A percentile compares a stretch with the other conserved stretches of the same genome.
Evolutionary conservation across 2,888 invertebrate genomes (phyloP).

Genomic region (Limulus polyphemus): DNA sequence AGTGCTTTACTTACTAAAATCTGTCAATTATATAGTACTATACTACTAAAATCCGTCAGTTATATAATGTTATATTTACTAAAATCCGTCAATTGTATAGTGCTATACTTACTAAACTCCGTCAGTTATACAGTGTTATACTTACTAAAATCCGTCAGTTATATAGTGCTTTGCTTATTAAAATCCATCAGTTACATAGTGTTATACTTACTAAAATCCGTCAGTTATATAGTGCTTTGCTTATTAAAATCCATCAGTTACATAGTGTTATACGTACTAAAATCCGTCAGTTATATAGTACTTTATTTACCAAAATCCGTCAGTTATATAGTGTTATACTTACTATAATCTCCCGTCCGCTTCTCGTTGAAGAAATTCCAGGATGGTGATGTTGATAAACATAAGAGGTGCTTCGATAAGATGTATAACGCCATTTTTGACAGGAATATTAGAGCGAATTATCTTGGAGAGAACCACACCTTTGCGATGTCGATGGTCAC

Average conservation of each 20-base stretch:
- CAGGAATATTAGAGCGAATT: slow-evolving; percentile 76
- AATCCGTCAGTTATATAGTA: too few species aligned
- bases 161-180: too few species aligned
- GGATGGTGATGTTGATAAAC: slow-evolving; percentile 77
- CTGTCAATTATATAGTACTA: too few species aligned
- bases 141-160: too few species aligned
- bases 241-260: too few species aligned
- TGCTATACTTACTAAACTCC: too few species aligned
- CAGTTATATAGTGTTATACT: background rate
- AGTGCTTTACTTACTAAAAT: too few species aligned
- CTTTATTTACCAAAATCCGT: background rate
- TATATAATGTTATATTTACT: too few species aligned
- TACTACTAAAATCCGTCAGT: too few species aligned
- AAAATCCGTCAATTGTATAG: too few species aligned
- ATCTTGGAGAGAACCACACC: slow-evolving; percentile 80
- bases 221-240: background rate
- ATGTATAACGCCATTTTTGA: slow-evolving; percentile 83
- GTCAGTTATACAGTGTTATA: too few species aligned
- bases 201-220: slow-evolving; percentile 2
- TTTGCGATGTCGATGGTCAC: slow-evolving; percentile 47
- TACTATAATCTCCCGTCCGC: slow-evolving; percentile 3
- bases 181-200: background rate
- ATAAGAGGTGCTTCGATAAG: slow-evolving; percentile 80
- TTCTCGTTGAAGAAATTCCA: slow-evolving; percentile 61
- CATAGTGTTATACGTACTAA: too few species aligned